phyloP scores from a whole-genome alignment of 2,888 invertebrate species.

The Amblyjoppa fuscipennis region DNA sequence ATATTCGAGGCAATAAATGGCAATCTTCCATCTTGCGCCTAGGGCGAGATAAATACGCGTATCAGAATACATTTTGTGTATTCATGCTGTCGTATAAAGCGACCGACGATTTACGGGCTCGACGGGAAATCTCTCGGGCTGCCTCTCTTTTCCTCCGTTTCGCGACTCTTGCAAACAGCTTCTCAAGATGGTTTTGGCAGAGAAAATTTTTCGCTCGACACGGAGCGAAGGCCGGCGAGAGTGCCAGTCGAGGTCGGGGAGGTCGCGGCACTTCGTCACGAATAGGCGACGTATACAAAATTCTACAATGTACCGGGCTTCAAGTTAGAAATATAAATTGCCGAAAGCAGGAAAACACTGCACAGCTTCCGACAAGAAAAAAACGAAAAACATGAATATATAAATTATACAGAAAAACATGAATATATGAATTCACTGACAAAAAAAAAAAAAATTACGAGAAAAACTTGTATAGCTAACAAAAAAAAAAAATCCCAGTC shows the following conservation, averaged over 20 bases:
- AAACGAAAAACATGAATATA: not conserved
- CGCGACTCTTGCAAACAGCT: constrained; percentile 59
- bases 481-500: not conserved
- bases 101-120: constrained; percentile 64
- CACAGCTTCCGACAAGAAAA: constrained; percentile 16
- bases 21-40: constrained; percentile 73
- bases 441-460: not conserved
- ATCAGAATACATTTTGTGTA: constrained; percentile 74
- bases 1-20: constrained; percentile 74
- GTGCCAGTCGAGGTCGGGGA: constrained; percentile 60
- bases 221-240: constrained; percentile 49
- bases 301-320: constrained; percentile 12
- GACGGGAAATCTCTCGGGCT: constrained; percentile 23
- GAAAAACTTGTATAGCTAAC: not conserved
- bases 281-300: constrained; percentile 30
- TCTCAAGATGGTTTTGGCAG: constrained; percentile 69
- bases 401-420: not conserved
- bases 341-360: not conserved
- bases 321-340: not conserved
- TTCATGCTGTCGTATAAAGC: constrained; percentile 72
- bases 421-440: too few relatives aligned
- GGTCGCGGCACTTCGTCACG: constrained; percentile 62
- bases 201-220: constrained; percentile 58
- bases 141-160: constrained; percentile 57
- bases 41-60: constrained; percentile 72